phyloP scores from a whole-genome alignment of 1,140 invertebrate genomes.

The Formica selysi region DNA sequence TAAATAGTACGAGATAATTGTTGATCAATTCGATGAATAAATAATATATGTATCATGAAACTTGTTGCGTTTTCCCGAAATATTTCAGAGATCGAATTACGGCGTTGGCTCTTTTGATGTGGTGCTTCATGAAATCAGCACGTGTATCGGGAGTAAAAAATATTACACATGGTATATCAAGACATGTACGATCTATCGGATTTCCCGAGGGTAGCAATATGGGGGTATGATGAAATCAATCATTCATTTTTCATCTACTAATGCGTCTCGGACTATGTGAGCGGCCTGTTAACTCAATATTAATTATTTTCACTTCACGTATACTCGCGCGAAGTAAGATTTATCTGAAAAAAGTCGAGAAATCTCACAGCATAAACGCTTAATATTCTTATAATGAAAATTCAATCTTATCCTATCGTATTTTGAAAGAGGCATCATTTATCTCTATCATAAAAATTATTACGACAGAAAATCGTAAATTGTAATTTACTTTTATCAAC shows the following conservation, averaged over 20 bases:
- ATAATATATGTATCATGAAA: conserved; percentile 9
- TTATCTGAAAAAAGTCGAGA: neutral
- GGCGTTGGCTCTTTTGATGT: conserved; percentile 41
- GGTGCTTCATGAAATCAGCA: conserved; percentile 49
- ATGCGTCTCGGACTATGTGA: conserved; percentile 25
- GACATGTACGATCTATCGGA: conserved; percentile 81
- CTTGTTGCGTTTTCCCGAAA: neutral
- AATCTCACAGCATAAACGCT: neutral
- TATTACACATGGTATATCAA: conserved; percentile 76
- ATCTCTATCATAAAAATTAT: neutral
- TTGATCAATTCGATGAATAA: neutral
- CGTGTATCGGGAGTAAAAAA: conserved; percentile 75
- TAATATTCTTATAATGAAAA: neutral
- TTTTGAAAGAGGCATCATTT: neutral
- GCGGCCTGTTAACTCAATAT: conserved; percentile 35
- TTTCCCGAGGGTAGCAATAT: conserved; percentile 81
- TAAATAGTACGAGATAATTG: neutral
- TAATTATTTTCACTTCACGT: conserved; percentile 25
- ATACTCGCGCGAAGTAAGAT: neutral
- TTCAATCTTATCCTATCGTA: neutral
- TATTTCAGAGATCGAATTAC: conserved; percentile 32
- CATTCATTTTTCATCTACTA: conserved; percentile 73
- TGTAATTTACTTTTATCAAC: neutral
- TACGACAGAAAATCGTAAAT: neutral
- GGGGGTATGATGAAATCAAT: conserved; percentile 80